These are phyloP conservation scores for Eurois occulta DNA, from an alignment of 2,888 invertebrate species.

Conservation along the genomic window DNA sequence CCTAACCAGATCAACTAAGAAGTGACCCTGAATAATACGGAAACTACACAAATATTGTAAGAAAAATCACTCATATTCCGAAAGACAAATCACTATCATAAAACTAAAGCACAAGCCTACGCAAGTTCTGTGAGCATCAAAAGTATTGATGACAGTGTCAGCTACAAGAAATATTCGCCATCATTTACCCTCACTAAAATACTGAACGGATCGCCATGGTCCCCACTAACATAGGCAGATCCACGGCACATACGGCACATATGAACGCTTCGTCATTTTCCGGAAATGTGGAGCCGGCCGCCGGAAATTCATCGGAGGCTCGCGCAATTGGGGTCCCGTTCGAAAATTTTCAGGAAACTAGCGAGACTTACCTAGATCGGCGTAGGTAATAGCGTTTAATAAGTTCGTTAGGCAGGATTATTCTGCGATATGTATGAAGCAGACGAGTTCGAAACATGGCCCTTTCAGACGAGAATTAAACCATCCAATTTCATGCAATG, in stretches of 20 bases:
- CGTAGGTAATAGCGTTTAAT: constrained; percentile 60
- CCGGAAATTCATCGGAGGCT: constrained; percentile 84
- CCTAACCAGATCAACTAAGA: not conserved
- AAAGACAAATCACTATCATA: constrained; percentile 29
- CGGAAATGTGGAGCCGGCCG: constrained; percentile 81
- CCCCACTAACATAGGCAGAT: constrained; percentile 63
- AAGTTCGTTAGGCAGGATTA: constrained; percentile 43
- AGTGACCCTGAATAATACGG: constrained; percentile 1
- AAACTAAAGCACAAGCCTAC: constrained; percentile 20
- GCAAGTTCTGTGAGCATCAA: constrained; percentile 36
- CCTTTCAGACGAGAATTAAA: constrained; percentile 48
- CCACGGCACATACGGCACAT: constrained; percentile 60
- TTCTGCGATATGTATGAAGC: constrained; percentile 36
- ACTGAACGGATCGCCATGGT: constrained; percentile 60
- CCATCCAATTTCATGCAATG: constrained; percentile 56
- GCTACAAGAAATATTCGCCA: constrained; percentile 53
- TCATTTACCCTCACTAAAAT: constrained; percentile 45
- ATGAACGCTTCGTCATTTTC: constrained; percentile 80
- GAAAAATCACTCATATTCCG: constrained; percentile 20
- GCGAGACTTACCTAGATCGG: constrained; percentile 65
- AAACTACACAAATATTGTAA: constrained; percentile 22
- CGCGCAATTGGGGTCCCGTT: constrained; percentile 80
- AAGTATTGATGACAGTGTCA: constrained; percentile 35
- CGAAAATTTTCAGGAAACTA: constrained; percentile 82
- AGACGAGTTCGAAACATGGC: constrained; percentile 33